A percentile compares a stretch with the other conserved stretches of the same genome.
phyloP scores from a whole-genome alignment of 2,888 invertebrate species.

The Sesia apiformis region DNA sequence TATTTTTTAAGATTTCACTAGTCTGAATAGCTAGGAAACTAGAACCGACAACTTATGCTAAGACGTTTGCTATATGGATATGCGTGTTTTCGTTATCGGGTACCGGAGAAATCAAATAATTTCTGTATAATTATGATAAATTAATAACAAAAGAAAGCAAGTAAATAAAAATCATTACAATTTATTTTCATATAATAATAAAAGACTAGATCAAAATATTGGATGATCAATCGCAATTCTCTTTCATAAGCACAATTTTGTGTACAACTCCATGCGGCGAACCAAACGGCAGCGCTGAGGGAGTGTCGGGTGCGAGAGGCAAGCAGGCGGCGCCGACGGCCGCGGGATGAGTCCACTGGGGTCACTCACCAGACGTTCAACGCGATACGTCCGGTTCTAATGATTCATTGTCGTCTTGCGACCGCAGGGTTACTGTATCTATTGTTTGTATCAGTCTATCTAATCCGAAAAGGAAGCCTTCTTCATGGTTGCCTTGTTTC shows the following conservation, averaged over 20 bases:
- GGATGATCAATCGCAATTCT: constrained; percentile 53
- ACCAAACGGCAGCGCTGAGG: constrained; percentile 24
- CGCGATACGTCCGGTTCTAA: constrained; percentile 63
- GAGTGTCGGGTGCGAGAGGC: constrained; percentile 32
- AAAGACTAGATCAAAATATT: constrained; percentile 62
- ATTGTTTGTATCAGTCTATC: constrained; percentile 89
- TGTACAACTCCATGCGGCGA: constrained; percentile 51
- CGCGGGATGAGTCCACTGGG: constrained; percentile 53
- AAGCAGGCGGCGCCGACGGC: constrained; percentile 40
- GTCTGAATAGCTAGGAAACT: no score
- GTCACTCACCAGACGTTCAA: constrained; percentile 48
- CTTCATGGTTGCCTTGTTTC: constrained; percentile 96
- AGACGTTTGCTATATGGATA: no score
- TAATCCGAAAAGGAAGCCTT: constrained; percentile 93
- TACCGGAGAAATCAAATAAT: no score
- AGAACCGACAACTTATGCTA: no score
- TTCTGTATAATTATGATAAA: no score
- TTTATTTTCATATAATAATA: constrained; percentile 21
- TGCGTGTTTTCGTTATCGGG: no score
- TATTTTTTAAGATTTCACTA: no score
- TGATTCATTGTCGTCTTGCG: constrained; percentile 25
- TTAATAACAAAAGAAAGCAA: background rate
- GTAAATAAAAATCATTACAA: background rate
- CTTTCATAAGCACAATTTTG: constrained; percentile 52
- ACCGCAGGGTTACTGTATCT: constrained; percentile 45